Evolutionary conservation across 2,888 invertebrate species (phyloP), one percentile per base, ranked within the genome.

Genomic region (Danaus chrysippus): DNA sequence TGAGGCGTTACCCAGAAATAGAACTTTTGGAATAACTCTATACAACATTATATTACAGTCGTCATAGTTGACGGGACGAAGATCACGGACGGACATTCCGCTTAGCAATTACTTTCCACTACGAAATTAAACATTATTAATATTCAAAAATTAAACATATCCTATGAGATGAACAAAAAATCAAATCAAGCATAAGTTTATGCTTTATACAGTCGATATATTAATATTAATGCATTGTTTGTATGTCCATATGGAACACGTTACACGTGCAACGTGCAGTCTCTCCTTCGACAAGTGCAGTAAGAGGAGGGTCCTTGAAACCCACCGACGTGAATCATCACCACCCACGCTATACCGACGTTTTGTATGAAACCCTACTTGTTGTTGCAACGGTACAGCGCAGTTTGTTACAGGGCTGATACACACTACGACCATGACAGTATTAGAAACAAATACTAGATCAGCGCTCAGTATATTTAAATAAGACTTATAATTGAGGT

Each of bases 21-120:
- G 90, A 89, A 81, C 84, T 87, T 89, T 89, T 86, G 87, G 87
- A 90, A 90, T 88, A 89, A 86, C 85, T 80, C 83, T 78, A 82
- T 79, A 85, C 84, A 85, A 87, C n/a, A 87, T 87, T 87, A 88
- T 87, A 86, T 83, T 84, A 72, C 79, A 82, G 84, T 83, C 90
- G 90, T 90, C 90, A 89, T 82, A 76, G 77, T 79, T 83, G 83
- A 79, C 79, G 79, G 75, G 76, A 79, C 79, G 81, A 85, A 84
- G 87, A 87, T 87, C 87, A 86, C 84, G 86, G 82, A 72, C 84
- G 78, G 75, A 61, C 49, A 54, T 46, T n/a, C 42, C 44, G 43
- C 46, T n/a, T 42, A 44, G 59, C 54, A 52, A 57, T 56, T 13
- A 52, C 60, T 62, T 54, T 60, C 52, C 63, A 68, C 53, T 65